Percentiles rank a stretch among this genome's conserved stretches.
phyloP scores from a whole-genome alignment of 2,113 vertebrate genomes.

The Chaetodon auriga region DNA sequence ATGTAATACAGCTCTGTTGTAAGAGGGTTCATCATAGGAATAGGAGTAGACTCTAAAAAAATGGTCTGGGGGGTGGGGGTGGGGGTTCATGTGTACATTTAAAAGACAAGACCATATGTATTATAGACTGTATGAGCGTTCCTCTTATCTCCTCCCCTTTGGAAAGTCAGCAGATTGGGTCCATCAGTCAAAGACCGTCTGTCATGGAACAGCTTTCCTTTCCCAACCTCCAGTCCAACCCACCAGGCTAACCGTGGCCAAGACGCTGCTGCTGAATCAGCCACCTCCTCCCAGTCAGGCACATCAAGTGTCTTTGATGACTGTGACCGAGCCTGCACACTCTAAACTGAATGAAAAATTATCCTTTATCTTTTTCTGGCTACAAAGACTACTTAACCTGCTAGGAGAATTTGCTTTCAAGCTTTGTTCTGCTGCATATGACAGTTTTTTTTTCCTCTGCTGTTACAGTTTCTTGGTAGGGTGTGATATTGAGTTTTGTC shows the following conservation, averaged over 20 bases:
- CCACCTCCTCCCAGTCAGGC: constrained; percentile 4
- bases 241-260: constrained; percentile 32
- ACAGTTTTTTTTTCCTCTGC: no score
- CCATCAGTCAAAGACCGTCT: constrained; percentile 49
- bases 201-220: constrained; percentile 22
- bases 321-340: constrained; percentile 22
- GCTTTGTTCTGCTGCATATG: background rate
- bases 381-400: background rate
- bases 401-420: background rate
- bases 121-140: background rate
- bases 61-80: no score
- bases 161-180: constrained; percentile 41
- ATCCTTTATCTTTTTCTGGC: constrained; percentile 15
- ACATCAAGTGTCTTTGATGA: constrained; percentile 29
- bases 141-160: constrained; percentile 14
- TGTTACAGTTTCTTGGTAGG: background rate
- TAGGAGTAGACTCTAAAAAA: background rate
- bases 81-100: background rate
- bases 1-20: background rate
- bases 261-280: constrained; percentile 47
- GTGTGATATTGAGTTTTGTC: background rate
- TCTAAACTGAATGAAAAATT: constrained; percentile 14
- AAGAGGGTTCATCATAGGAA: background rate
- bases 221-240: constrained; percentile 28
- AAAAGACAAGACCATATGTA: background rate